Conservation (phyloP, 2,888 invertebrate species). For the Xestia rhomboidea region DNA sequence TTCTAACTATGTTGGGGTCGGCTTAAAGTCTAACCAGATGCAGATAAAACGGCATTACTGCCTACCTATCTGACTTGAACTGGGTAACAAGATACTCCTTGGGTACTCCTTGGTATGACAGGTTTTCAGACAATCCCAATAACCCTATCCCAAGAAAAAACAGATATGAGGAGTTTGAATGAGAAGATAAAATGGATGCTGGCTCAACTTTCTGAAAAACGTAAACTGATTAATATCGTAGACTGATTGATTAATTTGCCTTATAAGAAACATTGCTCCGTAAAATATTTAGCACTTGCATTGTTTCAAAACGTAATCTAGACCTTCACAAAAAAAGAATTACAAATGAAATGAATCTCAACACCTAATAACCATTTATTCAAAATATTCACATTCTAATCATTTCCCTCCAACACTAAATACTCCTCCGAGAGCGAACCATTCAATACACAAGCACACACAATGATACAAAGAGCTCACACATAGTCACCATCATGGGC, state of each 20-base stretch:
- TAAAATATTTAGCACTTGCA: not conserved
- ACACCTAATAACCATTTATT: not conserved
- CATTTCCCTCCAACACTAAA: slow-evolving; percentile 25
- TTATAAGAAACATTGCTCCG: not conserved
- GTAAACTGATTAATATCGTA: not conserved
- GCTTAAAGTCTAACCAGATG: not conserved
- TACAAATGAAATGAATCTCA: not conserved
- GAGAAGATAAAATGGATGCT: not conserved
- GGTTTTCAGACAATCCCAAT: not conserved
- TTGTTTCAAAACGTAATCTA: not conserved
- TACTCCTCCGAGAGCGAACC: slow-evolving; percentile 28
- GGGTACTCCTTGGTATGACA: not conserved
- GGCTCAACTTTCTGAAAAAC: not conserved
- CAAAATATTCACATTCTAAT: slow-evolving; percentile 13
- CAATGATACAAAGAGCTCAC: slow-evolving; percentile 44
- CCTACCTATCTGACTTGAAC: not conserved
- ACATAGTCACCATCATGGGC: slow-evolving; percentile 30
- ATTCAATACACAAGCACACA: slow-evolving; percentile 27
- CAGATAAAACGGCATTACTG: not conserved
- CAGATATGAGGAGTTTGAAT: not conserved
- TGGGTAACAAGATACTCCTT: not conserved
- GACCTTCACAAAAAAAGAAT: not conserved
- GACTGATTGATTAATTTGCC: not conserved
- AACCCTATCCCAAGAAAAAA: not conserved
- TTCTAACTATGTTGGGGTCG: no score